Evolutionary conservation across 2,113 vertebrate genomes (phyloP), one percentile per base, ranked within the genome.

Genomic region (Pogonocichla stellata): DNA sequence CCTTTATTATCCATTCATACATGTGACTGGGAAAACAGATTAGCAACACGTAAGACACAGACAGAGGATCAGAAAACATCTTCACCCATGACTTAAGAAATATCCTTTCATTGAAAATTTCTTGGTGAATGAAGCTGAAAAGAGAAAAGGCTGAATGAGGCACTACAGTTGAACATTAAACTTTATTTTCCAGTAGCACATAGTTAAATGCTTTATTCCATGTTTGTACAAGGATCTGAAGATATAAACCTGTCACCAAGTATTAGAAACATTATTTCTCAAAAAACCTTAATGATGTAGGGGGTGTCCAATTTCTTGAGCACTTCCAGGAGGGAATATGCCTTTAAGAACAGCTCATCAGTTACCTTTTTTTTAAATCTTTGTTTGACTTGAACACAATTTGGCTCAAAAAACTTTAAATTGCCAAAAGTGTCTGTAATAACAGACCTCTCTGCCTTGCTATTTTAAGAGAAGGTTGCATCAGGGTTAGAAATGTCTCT

Each of bases 161-260:
- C 56, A 38, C 48, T 64, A 61, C 14, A 65, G 48, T 19, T 79
- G 73, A 94, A 92, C 18, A 33, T 11, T 71, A 57, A 92, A 82
- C 19, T 15, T 94, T 74, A 81, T 57, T 96, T 96, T 95, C 82
- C 90, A 92, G 72, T 64, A 92, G 82, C 79, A 60, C 53, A 11
- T 38, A 88, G 51, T 94, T 88, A 95, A 94, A 93, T 14, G 34
- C 47, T 92, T 89, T 94, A 95, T 90, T 95, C 82, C 31, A 29
- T 90, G 53, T 86, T 93, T 95, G 90, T 33, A 92, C 60, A 88
- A 82, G 67, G 79, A 90, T 94, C 88, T 93, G 31, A 57, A 92
- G 85, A 92, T 40, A 86, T 78, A 92, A 97, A 95, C 71, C 90
- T 95, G 92, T 95, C 90, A 88, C 47, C 72, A 81, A 90, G 33